phyloP scores from a whole-genome alignment of 2,797 vertebrate genomes.

The Echiichthys vipera region DNA sequence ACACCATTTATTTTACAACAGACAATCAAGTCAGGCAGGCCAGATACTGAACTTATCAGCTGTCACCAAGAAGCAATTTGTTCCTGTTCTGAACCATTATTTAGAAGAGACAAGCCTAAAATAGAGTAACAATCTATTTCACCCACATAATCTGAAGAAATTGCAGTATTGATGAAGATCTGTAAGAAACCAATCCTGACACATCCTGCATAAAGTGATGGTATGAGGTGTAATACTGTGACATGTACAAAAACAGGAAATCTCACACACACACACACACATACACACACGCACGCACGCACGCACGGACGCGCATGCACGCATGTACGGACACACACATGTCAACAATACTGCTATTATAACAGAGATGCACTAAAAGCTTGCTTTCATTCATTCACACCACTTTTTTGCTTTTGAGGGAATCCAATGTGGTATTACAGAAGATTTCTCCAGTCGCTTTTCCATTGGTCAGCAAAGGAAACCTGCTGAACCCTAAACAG shows the following conservation, averaged over 20 bases:
- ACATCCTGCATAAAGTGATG: slow-evolving; percentile 33
- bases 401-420: slow-evolving; percentile 42
- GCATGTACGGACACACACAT: slow-evolving; percentile 6
- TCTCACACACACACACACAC: slow-evolving; percentile 5
- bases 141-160: slow-evolving; percentile 4
- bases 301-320: background rate
- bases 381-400: slow-evolving; percentile 58
- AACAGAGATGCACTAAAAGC: slow-evolving; percentile 59
- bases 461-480: slow-evolving; percentile 35
- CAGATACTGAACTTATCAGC: slow-evolving; percentile 31
- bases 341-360: slow-evolving; percentile 50
- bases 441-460: slow-evolving; percentile 33
- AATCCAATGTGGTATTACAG: slow-evolving; percentile 49
- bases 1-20: slow-evolving; percentile 59
- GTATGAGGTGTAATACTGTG: slow-evolving; percentile 9
- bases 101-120: slow-evolving; percentile 5
- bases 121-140: background rate
- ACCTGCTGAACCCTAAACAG: slow-evolving; percentile 26
- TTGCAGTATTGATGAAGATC: slow-evolving; percentile 17
- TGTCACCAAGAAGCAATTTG: slow-evolving; percentile 43
- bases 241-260: slow-evolving; percentile 26
- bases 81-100: background rate
- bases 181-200: slow-evolving; percentile 38
- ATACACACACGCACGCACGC: background rate
- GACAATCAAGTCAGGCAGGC: slow-evolving; percentile 24